A percentile compares a stretch with the other conserved stretches of the same genome.
These are phyloP conservation scores for Oncopodura yosiiana DNA, from an alignment of 1,140 invertebrate species.

Conservation along the genomic window DNA sequence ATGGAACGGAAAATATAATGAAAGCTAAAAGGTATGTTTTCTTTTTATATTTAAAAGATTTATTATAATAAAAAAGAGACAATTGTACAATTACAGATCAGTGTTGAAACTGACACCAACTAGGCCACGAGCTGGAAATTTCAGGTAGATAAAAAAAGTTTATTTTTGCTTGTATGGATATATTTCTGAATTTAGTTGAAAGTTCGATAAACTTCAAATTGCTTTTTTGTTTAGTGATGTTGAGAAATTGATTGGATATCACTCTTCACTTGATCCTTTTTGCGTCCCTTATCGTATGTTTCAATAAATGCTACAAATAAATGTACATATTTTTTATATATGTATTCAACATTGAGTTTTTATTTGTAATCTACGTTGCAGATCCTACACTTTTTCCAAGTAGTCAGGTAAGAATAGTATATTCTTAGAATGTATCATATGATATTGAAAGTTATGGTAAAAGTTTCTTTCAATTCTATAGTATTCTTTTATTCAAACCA, in stretches of 20 bases:
- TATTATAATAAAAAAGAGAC: slow-evolving; percentile 34
- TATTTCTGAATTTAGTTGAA: background rate
- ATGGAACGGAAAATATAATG: too few relatives aligned
- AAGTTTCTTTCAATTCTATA: background rate
- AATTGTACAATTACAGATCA: slow-evolving; percentile 57
- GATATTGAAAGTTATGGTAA: background rate
- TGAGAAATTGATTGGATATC: slow-evolving; percentile 54
- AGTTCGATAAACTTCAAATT: background rate
- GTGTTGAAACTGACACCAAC: slow-evolving; percentile 61
- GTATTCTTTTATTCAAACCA: too few relatives aligned
- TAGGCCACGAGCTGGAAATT: slow-evolving; percentile 56
- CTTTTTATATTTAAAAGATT: background rate
- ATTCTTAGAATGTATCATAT: too few relatives aligned
- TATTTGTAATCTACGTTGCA: too few relatives aligned
- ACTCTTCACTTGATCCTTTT: slow-evolving; percentile 56
- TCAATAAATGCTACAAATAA: too few relatives aligned
- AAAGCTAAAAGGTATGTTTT: too few relatives aligned
- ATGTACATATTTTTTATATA: too few relatives aligned
- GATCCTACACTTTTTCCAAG: too few relatives aligned
- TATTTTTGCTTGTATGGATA: slow-evolving; percentile 2
- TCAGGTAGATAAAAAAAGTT: slow-evolving; percentile 47
- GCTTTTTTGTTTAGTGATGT: slow-evolving; percentile 46
- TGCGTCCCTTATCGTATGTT: slow-evolving; percentile 61
- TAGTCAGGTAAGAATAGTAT: too few relatives aligned
- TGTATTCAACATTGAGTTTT: too few relatives aligned